These are phyloP conservation scores for Achroia grisella DNA, from an alignment of 1,140 invertebrate genomes.

Conservation along the genomic window DNA sequence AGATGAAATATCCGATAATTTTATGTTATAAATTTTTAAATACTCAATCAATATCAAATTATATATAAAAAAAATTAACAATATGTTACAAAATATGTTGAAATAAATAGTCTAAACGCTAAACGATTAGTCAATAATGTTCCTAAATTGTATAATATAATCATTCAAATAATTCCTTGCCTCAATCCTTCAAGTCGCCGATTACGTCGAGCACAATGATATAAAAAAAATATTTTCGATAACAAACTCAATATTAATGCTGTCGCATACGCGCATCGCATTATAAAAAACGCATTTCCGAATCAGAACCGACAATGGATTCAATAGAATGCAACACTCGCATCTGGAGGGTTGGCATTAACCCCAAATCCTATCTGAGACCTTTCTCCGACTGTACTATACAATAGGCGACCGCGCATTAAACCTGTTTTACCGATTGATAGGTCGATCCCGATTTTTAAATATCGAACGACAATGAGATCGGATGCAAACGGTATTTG, in stretches of 20 bases:
- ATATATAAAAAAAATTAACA: too few species aligned
- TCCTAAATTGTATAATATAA: too few species aligned
- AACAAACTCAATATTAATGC: slow-evolving; percentile 29
- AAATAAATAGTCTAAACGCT: too few species aligned
- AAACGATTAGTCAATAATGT: too few species aligned
- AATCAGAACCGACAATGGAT: slow-evolving; percentile 37
- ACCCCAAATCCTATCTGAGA: slow-evolving; percentile 50
- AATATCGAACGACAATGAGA: slow-evolving; percentile 41
- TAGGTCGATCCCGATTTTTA: slow-evolving; percentile 47
- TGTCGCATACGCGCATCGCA: slow-evolving; percentile 16
- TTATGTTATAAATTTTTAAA: too few species aligned
- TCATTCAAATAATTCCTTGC: neutral
- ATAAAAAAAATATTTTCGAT: slow-evolving; percentile 18
- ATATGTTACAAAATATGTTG: too few species aligned
- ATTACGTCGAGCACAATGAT: slow-evolving; percentile 15
- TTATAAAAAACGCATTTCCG: slow-evolving; percentile 62
- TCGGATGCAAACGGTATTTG: slow-evolving; percentile 47
- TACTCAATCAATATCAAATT: too few species aligned
- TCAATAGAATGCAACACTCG: slow-evolving; percentile 44
- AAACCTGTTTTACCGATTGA: slow-evolving; percentile 69
- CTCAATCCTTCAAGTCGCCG: slow-evolving; percentile 12
- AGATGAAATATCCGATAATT: too few species aligned
- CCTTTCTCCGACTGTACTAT: slow-evolving; percentile 5
- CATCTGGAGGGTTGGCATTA: slow-evolving; percentile 44
- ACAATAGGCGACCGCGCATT: slow-evolving; percentile 45